Evolutionary conservation across 2,113 vertebrate species (phyloP).

Genomic region (Microcebus tavaratra): DNA sequence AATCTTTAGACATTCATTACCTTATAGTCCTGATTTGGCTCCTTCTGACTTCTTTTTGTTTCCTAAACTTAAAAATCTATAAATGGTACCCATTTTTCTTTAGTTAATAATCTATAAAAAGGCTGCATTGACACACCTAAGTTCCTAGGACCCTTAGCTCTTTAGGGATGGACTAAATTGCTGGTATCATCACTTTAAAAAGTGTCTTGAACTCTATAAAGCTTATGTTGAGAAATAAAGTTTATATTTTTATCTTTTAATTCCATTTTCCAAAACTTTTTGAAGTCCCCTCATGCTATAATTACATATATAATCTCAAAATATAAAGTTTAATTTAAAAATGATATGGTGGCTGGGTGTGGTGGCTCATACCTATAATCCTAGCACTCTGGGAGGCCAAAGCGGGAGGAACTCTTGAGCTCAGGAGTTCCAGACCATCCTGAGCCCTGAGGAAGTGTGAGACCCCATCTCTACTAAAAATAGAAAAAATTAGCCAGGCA

Average conservation of each 20-base stretch:
- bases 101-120: not conserved
- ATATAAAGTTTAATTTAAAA: slow-evolving; percentile 42
- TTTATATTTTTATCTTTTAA: not conserved
- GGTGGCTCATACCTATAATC: no score
- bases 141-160: not conserved
- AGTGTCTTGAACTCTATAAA: not conserved
- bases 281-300: not conserved
- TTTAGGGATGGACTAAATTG: not conserved
- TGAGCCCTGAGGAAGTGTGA: no score
- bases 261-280: not conserved
- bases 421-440: no score
- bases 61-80: not conserved
- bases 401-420: no score
- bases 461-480: no score
- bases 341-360: not conserved
- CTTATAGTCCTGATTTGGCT: not conserved
- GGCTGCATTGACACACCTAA: not conserved
- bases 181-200: not conserved
- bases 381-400: no score
- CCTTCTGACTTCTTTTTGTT: not conserved
- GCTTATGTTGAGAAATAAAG: not conserved
- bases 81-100: not conserved
- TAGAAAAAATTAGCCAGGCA: no score
- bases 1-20: not conserved
- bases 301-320: not conserved